Conservation (phyloP, 1,140 invertebrate species). For the Bradynema listronoti region DNA sequence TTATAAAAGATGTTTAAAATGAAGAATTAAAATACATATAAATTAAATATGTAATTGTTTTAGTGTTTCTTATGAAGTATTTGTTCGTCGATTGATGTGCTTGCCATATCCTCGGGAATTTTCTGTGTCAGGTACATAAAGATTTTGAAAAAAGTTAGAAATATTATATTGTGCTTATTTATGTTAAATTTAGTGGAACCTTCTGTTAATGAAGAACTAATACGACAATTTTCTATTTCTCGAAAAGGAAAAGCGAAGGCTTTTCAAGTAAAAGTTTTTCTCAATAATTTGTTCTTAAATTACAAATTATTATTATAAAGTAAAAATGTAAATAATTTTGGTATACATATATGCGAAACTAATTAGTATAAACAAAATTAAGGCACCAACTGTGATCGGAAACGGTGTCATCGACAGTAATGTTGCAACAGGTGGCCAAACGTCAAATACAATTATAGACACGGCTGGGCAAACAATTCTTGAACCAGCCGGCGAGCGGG, state of each 20-base stretch:
- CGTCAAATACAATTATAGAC: not conserved
- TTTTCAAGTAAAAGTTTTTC: constrained; percentile 28
- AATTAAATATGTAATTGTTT: not conserved
- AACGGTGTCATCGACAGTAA: not conserved
- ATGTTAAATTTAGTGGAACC: constrained; percentile 33
- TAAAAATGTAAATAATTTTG: too few species aligned
- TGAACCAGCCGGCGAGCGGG: constrained; percentile 21
- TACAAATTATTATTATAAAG: too few species aligned
- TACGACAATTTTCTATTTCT: constrained; percentile 24
- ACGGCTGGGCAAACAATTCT: constrained; percentile 10
- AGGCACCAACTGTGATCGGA: constrained; percentile 8
- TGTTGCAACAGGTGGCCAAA: constrained; percentile 6
- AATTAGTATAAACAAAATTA: not conserved
- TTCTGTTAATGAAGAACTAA: constrained; percentile 25
- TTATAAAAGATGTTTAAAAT: not conserved
- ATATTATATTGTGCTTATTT: constrained; percentile 8
- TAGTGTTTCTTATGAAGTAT: constrained; percentile 46
- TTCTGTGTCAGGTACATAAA: constrained; percentile 21
- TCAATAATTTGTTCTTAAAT: too few species aligned
- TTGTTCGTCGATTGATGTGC: constrained; percentile 43
- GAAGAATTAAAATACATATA: constrained; percentile 12
- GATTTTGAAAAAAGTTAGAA: constrained; percentile 8
- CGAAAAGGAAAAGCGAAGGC: constrained; percentile 18
- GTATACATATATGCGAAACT: not conserved
- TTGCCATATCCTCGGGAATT: constrained; percentile 40